A percentile compares a stretch with the other conserved stretches of the same genome.
Evolutionary conservation across 2,797 vertebrate genomes (phyloP).

Genomic region (Arctocebus calabarensis): DNA sequence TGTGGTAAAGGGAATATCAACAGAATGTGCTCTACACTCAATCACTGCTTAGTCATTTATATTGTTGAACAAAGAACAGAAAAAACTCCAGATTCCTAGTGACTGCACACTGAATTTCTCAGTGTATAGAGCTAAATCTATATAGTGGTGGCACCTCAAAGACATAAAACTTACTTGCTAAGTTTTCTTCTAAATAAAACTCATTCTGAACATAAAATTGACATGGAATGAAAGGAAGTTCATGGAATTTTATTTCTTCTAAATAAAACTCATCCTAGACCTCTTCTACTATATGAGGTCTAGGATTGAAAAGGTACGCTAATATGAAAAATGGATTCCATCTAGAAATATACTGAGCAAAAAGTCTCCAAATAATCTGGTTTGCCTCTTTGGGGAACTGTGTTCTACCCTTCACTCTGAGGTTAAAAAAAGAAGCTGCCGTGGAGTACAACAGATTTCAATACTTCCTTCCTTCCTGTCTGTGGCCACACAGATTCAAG

Average conservation of each 20-base stretch:
- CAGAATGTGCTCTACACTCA: neutral
- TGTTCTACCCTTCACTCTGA: neutral
- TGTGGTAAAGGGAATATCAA: neutral
- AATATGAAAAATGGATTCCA: neutral
- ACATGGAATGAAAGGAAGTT: too few species aligned
- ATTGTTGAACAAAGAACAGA: neutral
- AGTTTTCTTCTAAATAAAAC: conserved; percentile 48
- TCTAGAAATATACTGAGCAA: neutral
- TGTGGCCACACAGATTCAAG: neutral
- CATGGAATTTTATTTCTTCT: neutral
- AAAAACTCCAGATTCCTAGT: conserved; percentile 1
- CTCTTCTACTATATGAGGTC: neutral
- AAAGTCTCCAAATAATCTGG: neutral
- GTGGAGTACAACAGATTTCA: neutral
- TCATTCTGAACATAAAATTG: neutral
- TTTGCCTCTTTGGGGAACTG: neutral
- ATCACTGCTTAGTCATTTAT: neutral
- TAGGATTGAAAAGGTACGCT: neutral
- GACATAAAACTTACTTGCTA: conserved; percentile 14
- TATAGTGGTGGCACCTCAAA: neutral
- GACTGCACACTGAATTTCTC: conserved; percentile 12
- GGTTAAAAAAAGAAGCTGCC: neutral
- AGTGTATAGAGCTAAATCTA: neutral
- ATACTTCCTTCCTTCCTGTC: neutral
- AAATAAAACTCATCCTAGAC: neutral